Base-by-base conservation (phyloP, 2,113 vertebrate species). In the Zapus hudsonius region DNA sequence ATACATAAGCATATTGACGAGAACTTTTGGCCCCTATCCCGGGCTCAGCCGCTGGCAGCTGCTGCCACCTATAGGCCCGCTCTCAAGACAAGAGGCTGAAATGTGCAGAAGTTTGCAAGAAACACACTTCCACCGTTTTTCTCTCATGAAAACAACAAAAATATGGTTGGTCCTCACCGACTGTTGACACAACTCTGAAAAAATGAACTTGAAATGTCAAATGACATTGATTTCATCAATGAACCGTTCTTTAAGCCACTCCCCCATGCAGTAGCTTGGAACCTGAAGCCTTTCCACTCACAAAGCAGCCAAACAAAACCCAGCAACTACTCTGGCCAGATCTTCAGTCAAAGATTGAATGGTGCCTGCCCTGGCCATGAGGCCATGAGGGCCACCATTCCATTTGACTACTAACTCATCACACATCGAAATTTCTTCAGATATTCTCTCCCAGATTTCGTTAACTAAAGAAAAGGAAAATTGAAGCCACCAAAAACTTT, bases 61-160 rank as follows among this genome's bases (percentile, higher is more conserved):
- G 95, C 98, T 98, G 97, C 98, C 96, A 97, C 96, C 94, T 93
- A 94, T 91, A 97, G 97, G 97, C 89, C 91, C 95, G 33, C 78
- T 92, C 78, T 94, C 96, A 94, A 96, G 92, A 95, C 81, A 91
- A 96, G 70, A 64, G 74, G 12, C 40, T 92, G 31, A 70, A 90
- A 83, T 82, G 64, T 20, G 85, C 25, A 8, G 4, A 91, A 63
- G 33, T 86, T 93, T 82, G 47, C 59, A 94, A 52, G 67, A 94
- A 40, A 94, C 84, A 6, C 20, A 61, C 31, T 40, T 93, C 40
- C 73, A 87, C 63, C 69, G 85, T n/a, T 61, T 67, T 75, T 69
- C 76, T 59, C 25, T 55, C 12, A 47, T 15, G 67, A 23, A 59
- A 42, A 12, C 25, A 61, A 10, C 40, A 70, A 61, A 73, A 38